phyloP scores from a whole-genome alignment of 2,888 invertebrate genomes.

The Phaonia tiefii region DNA sequence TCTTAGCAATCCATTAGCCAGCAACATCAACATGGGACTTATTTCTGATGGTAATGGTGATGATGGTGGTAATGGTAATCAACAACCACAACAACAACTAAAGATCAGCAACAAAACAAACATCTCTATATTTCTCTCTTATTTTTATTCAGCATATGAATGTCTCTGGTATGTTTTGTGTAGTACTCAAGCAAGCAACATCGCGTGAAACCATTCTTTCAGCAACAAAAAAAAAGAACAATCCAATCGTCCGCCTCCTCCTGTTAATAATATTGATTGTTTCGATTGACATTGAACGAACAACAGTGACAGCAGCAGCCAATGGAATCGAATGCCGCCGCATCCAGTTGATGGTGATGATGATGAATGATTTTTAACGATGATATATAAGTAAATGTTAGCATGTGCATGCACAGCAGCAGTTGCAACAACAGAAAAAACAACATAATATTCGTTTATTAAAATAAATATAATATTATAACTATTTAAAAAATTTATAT shows the following conservation, averaged over 20 bases:
- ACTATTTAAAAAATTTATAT: slow-evolving; percentile 80
- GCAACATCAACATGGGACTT: slow-evolving; percentile 36
- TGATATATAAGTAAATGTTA: slow-evolving; percentile 23
- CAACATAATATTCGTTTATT: slow-evolving; percentile 78
- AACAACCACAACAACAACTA: slow-evolving; percentile 62
- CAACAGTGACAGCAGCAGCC: slow-evolving; percentile 64
- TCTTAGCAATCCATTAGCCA: slow-evolving; percentile 63
- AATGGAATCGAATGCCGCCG: slow-evolving; percentile 43
- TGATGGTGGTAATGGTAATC: slow-evolving; percentile 34
- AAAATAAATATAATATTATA: slow-evolving; percentile 76
- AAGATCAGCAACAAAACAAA: slow-evolving; percentile 65
- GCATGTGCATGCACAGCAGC: slow-evolving; percentile 68
- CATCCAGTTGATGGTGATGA: slow-evolving; percentile 48
- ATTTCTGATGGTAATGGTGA: slow-evolving; percentile 2
- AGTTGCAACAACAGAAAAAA: slow-evolving; percentile 69
- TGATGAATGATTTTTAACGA: slow-evolving; percentile 46
- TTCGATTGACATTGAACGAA: slow-evolving; percentile 40
- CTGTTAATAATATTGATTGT: slow-evolving; percentile 41
- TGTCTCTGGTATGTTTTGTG: slow-evolving; percentile 45
- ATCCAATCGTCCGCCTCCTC: slow-evolving; percentile 63
- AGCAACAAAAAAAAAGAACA: slow-evolving; percentile 64
- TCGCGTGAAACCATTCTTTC: slow-evolving; percentile 40
- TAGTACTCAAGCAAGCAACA: slow-evolving; percentile 65
- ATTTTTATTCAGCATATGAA: slow-evolving; percentile 59
- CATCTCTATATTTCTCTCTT: slow-evolving; percentile 42